phyloP scores from a whole-genome alignment of 1,140 invertebrate species.

The Drosophila tani region DNA sequence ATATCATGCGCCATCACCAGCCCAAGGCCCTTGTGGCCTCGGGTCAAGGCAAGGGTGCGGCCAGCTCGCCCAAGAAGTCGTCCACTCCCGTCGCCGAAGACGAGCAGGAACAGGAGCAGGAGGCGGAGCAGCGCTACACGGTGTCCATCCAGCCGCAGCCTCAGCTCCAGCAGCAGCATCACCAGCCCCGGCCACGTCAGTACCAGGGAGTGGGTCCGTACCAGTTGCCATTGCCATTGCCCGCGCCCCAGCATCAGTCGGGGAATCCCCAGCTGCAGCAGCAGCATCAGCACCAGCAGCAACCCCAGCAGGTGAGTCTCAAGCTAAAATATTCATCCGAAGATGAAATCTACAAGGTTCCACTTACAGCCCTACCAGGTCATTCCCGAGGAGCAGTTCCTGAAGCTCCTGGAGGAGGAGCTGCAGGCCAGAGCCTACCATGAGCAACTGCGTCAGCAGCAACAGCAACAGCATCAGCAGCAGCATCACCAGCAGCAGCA shows the following conservation, averaged over 20 bases:
- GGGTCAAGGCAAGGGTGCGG: conserved; percentile 67
- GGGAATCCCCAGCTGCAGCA: conserved; percentile 49
- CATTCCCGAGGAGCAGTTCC: conserved; percentile 80
- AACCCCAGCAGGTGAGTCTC: conserved; percentile 40
- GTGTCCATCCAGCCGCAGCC: conserved; percentile 75
- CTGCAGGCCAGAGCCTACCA: conserved; percentile 74
- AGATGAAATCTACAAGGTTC: neutral
- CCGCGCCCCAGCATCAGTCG: conserved; percentile 67
- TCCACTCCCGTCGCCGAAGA: conserved; percentile 63
- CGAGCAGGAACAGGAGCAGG: conserved; percentile 73
- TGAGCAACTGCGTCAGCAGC: conserved; percentile 67
- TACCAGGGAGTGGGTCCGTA: conserved; percentile 52
- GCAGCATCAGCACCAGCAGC: conserved; percentile 45
- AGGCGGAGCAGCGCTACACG: conserved; percentile 78
- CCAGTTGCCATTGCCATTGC: conserved; percentile 63
- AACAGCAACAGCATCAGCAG: conserved; percentile 51
- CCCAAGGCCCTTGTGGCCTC: conserved; percentile 55
- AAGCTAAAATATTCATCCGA: neutral
- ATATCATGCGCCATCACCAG: conserved; percentile 74
- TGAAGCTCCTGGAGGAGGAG: conserved; percentile 77
- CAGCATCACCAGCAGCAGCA: conserved; percentile 29
- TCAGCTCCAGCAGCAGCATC: conserved; percentile 21
- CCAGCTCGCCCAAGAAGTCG: conserved; percentile 52
- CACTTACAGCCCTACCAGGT: conserved; percentile 66
- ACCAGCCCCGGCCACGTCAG: conserved; percentile 27